Base-by-base conservation (phyloP, 2,888 invertebrate species). In the Megaustenia siamemsis region DNA sequence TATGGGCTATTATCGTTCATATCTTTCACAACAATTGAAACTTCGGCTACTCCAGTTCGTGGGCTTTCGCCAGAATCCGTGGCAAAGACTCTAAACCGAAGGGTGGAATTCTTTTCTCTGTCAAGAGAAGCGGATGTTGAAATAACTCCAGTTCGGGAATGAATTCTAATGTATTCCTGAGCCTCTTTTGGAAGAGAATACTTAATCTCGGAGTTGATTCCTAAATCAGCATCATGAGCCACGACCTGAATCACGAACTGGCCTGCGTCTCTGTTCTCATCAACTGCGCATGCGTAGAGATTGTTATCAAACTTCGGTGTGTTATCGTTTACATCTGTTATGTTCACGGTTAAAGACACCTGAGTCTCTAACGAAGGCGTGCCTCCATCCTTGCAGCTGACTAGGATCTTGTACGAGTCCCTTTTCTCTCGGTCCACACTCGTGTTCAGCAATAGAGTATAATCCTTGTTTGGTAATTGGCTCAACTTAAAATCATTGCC, bases 251-350 rank as follows among this genome's bases (percentile, higher is more conserved):
- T n/a, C 15, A 91, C 80, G 43, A 85, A 87, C 66, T 87, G 82
- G 43, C 89, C 90, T 18, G 86, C 66, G 1, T 83, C 45, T 35
- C 87, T 89, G 88, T 91, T 90, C 75, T 92, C 91, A 15, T 79
- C 56, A 1, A 91, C 68, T 8, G 86, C 85, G 5, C 86, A 87
- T 28, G 80, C 56, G 83, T 90, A 90, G 24, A 83, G 43, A 21
- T 73, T 40, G 68, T 84, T 83, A 3, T 79, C 56, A 80, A 88
- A 88, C 38, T 78, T 60, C 4, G 92, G 92, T 0, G 83, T 76
- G 82, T 91, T 87, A 85, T 92, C 92, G 83, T 92, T 92, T 49
- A 88, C 86, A 82, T 92, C 92, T 8, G 86, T 81, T 21, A 92
- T 86, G 53, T 85, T 84, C 28, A 92, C 87, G 12, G 71, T 86